Conservation (phyloP, 2,888 invertebrate species). For the Rhyacophila evoluta region DNA sequence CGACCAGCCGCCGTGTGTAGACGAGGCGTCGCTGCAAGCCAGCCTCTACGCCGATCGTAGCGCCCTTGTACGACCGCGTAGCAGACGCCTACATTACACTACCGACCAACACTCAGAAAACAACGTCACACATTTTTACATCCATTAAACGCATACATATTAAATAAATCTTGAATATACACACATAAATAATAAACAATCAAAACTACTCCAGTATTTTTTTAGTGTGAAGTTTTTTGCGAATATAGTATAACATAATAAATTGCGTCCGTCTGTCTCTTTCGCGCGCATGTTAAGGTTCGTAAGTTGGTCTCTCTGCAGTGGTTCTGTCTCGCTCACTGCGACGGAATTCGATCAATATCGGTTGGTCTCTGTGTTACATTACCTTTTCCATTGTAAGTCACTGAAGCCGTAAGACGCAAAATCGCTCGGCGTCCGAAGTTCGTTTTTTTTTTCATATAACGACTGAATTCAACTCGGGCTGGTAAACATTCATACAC, state of each 20-base stretch:
- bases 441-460: background rate
- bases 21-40: slow-evolving; percentile 32
- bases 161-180: background rate
- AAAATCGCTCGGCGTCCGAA: slow-evolving; percentile 28
- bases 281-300: background rate
- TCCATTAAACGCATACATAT: background rate
- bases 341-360: slow-evolving; percentile 51
- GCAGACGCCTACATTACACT: background rate
- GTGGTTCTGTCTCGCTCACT: slow-evolving; percentile 39
- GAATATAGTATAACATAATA: slow-evolving; percentile 16
- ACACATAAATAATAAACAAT: background rate
- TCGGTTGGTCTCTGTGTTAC: slow-evolving; percentile 42
- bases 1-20: slow-evolving; percentile 26
- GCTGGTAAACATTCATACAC: background rate
- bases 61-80: slow-evolving; percentile 8
- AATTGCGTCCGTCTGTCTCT: slow-evolving; percentile 17
- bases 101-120: background rate
- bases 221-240: background rate
- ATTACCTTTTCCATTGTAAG: slow-evolving; percentile 46
- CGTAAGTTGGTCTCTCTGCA: background rate
- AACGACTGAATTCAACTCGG: background rate
- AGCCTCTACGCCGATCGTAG: background rate
- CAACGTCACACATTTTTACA: background rate
- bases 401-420: slow-evolving; percentile 34
- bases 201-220: slow-evolving; percentile 5